A percentile compares a stretch with the other conserved stretches of the same genome.
phyloP scores from a whole-genome alignment of 1,140 invertebrate species.

The Bombus pyrosoma region DNA sequence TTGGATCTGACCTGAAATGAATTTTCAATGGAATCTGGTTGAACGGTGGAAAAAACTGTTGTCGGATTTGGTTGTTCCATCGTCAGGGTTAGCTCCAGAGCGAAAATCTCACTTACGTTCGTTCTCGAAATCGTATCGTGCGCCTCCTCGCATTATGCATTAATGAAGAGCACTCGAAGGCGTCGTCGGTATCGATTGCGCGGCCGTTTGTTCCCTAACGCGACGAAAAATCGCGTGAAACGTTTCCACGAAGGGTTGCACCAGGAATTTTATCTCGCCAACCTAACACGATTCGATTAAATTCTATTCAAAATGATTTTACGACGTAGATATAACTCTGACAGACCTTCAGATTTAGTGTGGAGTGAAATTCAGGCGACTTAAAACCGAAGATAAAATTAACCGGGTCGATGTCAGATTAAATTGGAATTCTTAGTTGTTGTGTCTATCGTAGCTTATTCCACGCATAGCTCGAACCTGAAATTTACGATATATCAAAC shows the following conservation, averaged over 20 bases:
- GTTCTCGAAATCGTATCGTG: not conserved
- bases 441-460: too few relatives aligned
- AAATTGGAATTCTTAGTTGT: not conserved
- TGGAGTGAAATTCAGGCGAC: too few relatives aligned
- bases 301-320: not conserved
- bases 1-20: not conserved
- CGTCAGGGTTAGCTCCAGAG: constrained; percentile 8
- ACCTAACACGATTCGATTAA: not conserved
- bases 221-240: not conserved
- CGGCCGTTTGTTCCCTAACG: not conserved
- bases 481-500: too few relatives aligned
- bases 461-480: too few relatives aligned
- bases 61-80: constrained; percentile 21
- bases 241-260: not conserved
- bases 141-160: constrained; percentile 17
- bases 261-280: not conserved
- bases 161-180: not conserved
- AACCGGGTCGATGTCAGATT: not conserved
- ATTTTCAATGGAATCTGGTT: constrained; percentile 19
- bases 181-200: constrained; percentile 18
- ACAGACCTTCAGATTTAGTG: too few relatives aligned
- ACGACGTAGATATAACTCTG: not conserved
- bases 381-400: not conserved
- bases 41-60: not conserved
- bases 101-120: constrained; percentile 21